Conservation (phyloP, 1,140 invertebrate genomes). For the Drosophila littoralis region DNA sequence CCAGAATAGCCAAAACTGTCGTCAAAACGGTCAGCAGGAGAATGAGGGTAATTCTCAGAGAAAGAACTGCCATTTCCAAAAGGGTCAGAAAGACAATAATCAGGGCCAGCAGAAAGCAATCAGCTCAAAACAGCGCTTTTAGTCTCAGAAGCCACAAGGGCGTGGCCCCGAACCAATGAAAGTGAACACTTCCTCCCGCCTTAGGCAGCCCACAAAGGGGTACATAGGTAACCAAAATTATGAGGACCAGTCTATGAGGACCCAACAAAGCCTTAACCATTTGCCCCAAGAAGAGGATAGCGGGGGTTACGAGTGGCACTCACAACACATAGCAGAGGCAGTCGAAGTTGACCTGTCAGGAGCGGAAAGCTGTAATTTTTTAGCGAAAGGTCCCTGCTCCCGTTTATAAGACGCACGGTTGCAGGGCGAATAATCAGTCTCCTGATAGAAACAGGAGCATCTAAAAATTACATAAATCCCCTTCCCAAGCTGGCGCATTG, state of each 20-base stretch:
- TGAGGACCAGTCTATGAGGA: background rate
- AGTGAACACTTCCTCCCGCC: constrained; percentile 18
- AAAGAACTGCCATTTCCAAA: constrained; percentile 19
- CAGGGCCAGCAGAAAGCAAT: background rate
- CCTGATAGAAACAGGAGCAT: constrained; percentile 6
- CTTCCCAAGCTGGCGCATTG: background rate
- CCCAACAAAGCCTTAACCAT: background rate
- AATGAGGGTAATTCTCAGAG: background rate
- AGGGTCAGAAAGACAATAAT: constrained; percentile 5
- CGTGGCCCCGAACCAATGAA: constrained; percentile 27
- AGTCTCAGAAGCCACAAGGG: constrained; percentile 10
- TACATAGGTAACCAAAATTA: constrained; percentile 15
- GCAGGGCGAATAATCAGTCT: constrained; percentile 15
- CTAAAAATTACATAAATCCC: background rate
- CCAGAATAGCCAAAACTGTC: background rate
- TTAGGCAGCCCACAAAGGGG: constrained; percentile 12
- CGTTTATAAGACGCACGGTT: background rate
- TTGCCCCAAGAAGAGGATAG: background rate
- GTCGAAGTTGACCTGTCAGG: background rate
- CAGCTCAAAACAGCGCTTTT: constrained; percentile 9
- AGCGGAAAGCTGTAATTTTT: background rate
- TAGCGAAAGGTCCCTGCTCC: background rate
- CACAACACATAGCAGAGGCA: background rate
- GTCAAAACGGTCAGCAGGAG: too few species aligned
- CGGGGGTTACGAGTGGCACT: background rate